A percentile compares a stretch with the other conserved stretches of the same genome.
Evolutionary conservation across 2,888 invertebrate species (phyloP).

Genomic region (Cheilosia impressa): DNA sequence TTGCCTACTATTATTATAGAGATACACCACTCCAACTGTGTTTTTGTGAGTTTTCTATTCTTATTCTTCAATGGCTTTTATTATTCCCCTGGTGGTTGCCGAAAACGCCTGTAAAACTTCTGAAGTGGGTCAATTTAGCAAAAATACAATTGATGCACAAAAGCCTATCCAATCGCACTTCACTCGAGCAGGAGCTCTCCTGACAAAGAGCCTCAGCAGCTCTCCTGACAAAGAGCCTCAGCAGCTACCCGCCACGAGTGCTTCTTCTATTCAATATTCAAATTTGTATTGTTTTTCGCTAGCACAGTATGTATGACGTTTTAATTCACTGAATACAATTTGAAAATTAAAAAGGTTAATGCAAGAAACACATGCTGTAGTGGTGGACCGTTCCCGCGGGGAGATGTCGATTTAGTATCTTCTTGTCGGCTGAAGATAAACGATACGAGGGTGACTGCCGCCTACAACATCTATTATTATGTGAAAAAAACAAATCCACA

Average conservation of each 20-base stretch:
- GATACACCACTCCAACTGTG: constrained; percentile 2
- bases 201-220: constrained; percentile 30
- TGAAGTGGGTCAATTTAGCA: constrained; percentile 68
- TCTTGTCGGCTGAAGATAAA: constrained; percentile 27
- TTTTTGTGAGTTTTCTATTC: constrained; percentile 34
- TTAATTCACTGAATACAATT: constrained; percentile 2
- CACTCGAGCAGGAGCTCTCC: constrained; percentile 49
- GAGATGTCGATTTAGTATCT: not conserved
- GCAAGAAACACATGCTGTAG: not conserved
- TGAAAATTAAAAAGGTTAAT: not conserved
- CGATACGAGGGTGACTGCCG: constrained; percentile 9
- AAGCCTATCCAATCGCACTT: constrained; percentile 60
- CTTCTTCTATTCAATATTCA: constrained; percentile 36
- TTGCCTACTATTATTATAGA: constrained; percentile 10
- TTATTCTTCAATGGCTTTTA: constrained; percentile 15
- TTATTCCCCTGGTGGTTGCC: constrained; percentile 10
- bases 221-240: constrained; percentile 42
- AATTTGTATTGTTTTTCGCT: constrained; percentile 33
- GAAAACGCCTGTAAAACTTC: constrained; percentile 57
- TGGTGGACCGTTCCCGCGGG: not conserved
- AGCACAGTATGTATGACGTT: not conserved
- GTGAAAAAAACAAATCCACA: constrained; percentile 48
- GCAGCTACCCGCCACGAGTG: constrained; percentile 25
- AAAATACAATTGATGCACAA: constrained; percentile 69
- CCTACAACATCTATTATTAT: constrained; percentile 15